phyloP scores from a whole-genome alignment of 1,140 invertebrate species.

The Drosophila quadrilineata region DNA sequence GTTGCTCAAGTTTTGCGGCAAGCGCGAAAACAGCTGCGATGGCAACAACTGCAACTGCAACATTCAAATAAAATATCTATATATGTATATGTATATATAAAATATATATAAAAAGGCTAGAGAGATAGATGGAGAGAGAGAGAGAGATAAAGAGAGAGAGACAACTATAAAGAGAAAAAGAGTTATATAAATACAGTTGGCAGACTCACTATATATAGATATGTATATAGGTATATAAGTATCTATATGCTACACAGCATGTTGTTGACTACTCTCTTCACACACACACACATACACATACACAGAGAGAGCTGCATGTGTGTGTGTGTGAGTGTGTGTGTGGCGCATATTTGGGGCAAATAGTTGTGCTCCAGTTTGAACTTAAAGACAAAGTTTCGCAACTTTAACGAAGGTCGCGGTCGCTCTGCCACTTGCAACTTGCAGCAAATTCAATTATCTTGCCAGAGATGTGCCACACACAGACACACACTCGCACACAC shows the following conservation, averaged over 20 bases:
- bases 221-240: conserved; percentile 7
- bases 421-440: conserved; percentile 58
- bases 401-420: conserved; percentile 76
- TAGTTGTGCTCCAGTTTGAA: conserved; percentile 77
- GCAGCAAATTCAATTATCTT: conserved; percentile 55
- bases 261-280: no score
- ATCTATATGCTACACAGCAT: no score
- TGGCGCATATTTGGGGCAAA: conserved; percentile 67
- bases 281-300: conserved; percentile 3
- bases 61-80: conserved; percentile 69
- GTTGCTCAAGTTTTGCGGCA: conserved; percentile 71
- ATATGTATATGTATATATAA: no score
- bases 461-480: conserved; percentile 27
- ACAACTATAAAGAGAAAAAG: conserved; percentile 38
- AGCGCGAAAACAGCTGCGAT: conserved; percentile 67
- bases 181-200: conserved; percentile 60
- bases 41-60: conserved; percentile 22
- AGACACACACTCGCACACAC: conserved; percentile 12
- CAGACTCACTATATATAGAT: conserved; percentile 50
- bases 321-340: conserved; percentile 3
- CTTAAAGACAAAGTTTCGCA: conserved; percentile 75
- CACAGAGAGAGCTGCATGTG: neutral
- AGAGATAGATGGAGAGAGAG: conserved; percentile 29
- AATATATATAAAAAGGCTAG: no score
- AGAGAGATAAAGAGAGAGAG: conserved; percentile 19